Percentiles rank a stretch among this genome's conserved stretches.
Conservation (phyloP, 2,797 vertebrate genomes). For the Helicolenus hilgendorfi region DNA sequence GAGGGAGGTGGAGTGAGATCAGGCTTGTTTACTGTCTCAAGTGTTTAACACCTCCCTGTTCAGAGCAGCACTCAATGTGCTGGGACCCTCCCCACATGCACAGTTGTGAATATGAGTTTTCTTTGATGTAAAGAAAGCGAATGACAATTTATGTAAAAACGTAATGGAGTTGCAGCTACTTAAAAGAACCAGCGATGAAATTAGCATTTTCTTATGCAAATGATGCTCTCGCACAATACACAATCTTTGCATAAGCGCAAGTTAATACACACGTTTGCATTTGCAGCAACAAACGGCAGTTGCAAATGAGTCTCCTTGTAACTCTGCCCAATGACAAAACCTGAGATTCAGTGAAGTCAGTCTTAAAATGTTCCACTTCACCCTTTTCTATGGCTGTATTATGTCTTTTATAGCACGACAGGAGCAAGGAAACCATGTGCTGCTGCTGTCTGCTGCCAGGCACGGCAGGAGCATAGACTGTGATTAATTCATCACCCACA, state of each 20-base stretch:
- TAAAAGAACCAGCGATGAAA: constrained; percentile 48
- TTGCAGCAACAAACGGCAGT: not conserved
- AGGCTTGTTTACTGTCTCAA: constrained; percentile 76
- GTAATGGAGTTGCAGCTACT: constrained; percentile 42
- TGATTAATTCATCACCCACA: constrained; percentile 66
- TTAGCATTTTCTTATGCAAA: constrained; percentile 69
- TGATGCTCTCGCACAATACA: constrained; percentile 37
- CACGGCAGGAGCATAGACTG: constrained; percentile 25
- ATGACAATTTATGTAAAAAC: constrained; percentile 76
- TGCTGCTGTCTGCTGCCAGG: constrained; percentile 38
- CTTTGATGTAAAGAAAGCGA: constrained; percentile 73
- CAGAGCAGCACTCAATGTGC: constrained; percentile 23
- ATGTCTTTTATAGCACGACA: constrained; percentile 22
- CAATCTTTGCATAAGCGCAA: constrained; percentile 22
- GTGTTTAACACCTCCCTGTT: constrained; percentile 67
- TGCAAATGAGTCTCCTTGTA: constrained; percentile 23
- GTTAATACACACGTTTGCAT: not conserved
- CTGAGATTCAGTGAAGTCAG: not conserved
- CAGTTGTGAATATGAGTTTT: constrained; percentile 33
- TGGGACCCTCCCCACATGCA: constrained; percentile 37
- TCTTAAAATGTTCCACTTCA: constrained; percentile 25
- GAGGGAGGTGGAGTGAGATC: constrained; percentile 64
- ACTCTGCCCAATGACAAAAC: constrained; percentile 34
- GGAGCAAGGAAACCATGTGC: constrained; percentile 20
- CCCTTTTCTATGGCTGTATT: constrained; percentile 14